Evolutionary conservation across 2,797 vertebrate species (phyloP), one percentile per base, ranked within the genome.

Genomic region (Phrynocephalus guinanensis): DNA sequence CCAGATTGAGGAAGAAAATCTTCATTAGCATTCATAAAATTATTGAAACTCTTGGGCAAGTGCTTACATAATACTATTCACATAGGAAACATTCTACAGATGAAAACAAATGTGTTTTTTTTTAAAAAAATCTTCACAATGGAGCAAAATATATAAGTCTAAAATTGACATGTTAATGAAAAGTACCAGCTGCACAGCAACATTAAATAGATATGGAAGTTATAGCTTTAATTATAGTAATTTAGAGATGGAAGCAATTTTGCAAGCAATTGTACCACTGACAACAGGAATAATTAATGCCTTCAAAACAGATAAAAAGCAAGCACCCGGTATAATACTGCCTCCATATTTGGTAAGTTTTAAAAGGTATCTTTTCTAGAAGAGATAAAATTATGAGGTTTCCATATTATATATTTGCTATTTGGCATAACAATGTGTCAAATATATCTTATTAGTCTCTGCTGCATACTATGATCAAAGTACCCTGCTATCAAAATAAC

Each of bases 171-270:
- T 95, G 91, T 95, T 95, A 95, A 96, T 96, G 95, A 95, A 85
- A 91, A 91, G 91, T 93, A 91, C 90, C 97, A 97, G 97, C 97
- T 97, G 97, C 84, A 5, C 87, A 93, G 93, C 94, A 92, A 93
- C 81, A 94, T 87, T 93, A 94, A 93, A 91, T 95, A 91, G 93
- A 95, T 94, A 95, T 92, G 94, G 95, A 96, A 95, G 95, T 95
- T 96, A 96, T 91, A 87, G 91, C 93, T 91, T 95, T 97, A 97
- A 97, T 97, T 97, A 97, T 95, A 95, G 96, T 96, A 96, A 97
- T 97, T 96, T 94, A 94, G 95, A 94, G 93, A 94, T 95, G 95
- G 95, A 96, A 96, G 93, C 92, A 92, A 95, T 95, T 96, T 93
- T 89, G 85, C 90, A 91, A 95, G 93, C 93, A 95, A 89, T 92